Conservation (phyloP, 2,113 vertebrate genomes). For the Gallinago media region DNA sequence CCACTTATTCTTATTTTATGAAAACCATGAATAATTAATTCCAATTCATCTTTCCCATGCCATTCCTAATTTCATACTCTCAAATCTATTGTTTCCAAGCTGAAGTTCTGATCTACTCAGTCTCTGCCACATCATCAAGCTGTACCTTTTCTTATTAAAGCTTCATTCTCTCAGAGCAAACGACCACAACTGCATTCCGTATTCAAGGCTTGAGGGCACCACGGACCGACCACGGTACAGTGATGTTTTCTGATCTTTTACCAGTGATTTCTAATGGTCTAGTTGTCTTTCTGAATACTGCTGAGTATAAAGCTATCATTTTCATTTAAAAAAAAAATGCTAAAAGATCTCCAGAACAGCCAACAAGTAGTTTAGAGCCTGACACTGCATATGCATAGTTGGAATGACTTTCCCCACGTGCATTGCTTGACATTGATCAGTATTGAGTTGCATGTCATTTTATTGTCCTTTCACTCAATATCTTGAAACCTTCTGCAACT, state of each 20-base stretch:
- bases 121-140: accelerated
- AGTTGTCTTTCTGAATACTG: background rate
- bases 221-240: accelerated
- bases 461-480: background rate
- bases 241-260: background rate
- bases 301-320: background rate
- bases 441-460: background rate
- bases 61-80: background rate
- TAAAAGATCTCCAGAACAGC: background rate
- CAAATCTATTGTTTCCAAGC: background rate
- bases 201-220: background rate
- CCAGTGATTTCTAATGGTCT: background rate
- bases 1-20: background rate
- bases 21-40: background rate
- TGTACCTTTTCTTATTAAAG: background rate
- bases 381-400: background rate
- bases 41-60: background rate
- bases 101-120: background rate
- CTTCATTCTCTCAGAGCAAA: background rate
- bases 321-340: background rate
- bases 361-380: background rate
- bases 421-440: background rate
- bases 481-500: background rate
- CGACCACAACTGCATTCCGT: background rate
- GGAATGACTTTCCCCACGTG: background rate